Percentiles rank a stretch among this genome's conserved stretches.
These are phyloP conservation scores for Drosophila prostipennis DNA, from an alignment of 2,888 invertebrate genomes.

Conservation along the genomic window DNA sequence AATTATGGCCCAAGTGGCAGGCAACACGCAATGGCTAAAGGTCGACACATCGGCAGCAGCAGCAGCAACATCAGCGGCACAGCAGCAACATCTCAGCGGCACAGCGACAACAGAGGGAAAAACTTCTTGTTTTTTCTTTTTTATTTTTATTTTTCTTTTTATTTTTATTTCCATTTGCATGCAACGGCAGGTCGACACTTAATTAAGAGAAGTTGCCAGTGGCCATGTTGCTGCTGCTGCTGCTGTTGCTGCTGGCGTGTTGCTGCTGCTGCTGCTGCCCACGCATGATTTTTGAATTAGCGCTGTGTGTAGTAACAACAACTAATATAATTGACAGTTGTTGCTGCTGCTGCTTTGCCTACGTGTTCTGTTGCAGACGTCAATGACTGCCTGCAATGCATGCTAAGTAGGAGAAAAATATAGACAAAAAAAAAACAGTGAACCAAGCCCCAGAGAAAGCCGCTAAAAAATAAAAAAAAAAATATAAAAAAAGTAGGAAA, in stretches of 20 bases:
- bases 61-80: slow-evolving; percentile 26
- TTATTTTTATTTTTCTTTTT: no score
- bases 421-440: not conserved
- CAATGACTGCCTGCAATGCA: slow-evolving; percentile 67
- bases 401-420: slow-evolving; percentile 64
- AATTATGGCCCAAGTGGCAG: slow-evolving; percentile 57
- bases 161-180: slow-evolving; percentile 66
- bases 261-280: slow-evolving; percentile 66
- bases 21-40: slow-evolving; percentile 48
- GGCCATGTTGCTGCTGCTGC: slow-evolving; percentile 55
- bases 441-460: slow-evolving; percentile 45
- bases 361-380: slow-evolving; percentile 74
- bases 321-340: slow-evolving; percentile 77
- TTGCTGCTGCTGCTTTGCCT: slow-evolving; percentile 53
- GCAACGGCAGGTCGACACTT: slow-evolving; percentile 71
- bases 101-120: slow-evolving; percentile 27
- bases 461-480: slow-evolving; percentile 14
- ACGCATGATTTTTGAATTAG: slow-evolving; percentile 83
- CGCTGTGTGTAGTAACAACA: slow-evolving; percentile 70
- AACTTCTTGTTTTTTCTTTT: slow-evolving; percentile 12
- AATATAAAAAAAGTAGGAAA: no score
- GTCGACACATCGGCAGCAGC: slow-evolving; percentile 28
- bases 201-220: slow-evolving; percentile 70
- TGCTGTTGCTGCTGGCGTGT: slow-evolving; percentile 17
- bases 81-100: slow-evolving; percentile 5